A percentile compares a stretch with the other conserved stretches of the same genome.
Evolutionary conservation across 2,888 invertebrate genomes (phyloP).

Genomic region (Timema cristinae): DNA sequence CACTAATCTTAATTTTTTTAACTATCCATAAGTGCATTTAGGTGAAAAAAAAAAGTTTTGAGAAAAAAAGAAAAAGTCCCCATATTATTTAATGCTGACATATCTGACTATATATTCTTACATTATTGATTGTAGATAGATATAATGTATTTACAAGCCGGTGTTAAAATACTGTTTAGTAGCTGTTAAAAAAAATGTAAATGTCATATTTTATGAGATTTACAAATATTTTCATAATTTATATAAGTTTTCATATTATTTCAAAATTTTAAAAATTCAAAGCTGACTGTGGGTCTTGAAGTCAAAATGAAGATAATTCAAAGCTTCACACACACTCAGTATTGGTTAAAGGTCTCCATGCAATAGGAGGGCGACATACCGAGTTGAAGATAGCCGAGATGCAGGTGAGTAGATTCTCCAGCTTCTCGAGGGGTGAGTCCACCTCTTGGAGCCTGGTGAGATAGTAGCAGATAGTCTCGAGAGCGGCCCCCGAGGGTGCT

Average conservation of each 20-base stretch:
- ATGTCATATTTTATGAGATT: no score
- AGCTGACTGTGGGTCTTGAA: background rate
- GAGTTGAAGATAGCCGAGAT: constrained; percentile 84
- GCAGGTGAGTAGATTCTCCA: constrained; percentile 85
- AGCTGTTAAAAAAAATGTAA: no score
- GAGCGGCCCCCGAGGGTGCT: constrained; percentile 68
- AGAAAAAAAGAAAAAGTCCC: no score
- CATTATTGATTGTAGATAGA: no score
- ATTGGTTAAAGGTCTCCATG: background rate
- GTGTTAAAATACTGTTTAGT: no score
- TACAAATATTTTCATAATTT: background rate
- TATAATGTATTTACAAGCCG: no score
- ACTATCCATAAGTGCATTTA: no score
- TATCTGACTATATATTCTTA: no score
- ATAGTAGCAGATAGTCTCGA: constrained; percentile 73
- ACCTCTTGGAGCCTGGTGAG: constrained; percentile 83
- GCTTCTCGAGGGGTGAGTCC: constrained; percentile 88
- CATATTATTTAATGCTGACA: no score
- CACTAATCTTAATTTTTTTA: no score
- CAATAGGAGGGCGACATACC: constrained; percentile 16
- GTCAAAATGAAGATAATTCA: background rate
- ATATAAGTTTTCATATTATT: background rate
- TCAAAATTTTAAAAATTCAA: background rate
- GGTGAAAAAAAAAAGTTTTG: no score
- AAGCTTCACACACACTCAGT: no score